phyloP scores from a whole-genome alignment of 2,797 vertebrate genomes.

The Mustela erminea region DNA sequence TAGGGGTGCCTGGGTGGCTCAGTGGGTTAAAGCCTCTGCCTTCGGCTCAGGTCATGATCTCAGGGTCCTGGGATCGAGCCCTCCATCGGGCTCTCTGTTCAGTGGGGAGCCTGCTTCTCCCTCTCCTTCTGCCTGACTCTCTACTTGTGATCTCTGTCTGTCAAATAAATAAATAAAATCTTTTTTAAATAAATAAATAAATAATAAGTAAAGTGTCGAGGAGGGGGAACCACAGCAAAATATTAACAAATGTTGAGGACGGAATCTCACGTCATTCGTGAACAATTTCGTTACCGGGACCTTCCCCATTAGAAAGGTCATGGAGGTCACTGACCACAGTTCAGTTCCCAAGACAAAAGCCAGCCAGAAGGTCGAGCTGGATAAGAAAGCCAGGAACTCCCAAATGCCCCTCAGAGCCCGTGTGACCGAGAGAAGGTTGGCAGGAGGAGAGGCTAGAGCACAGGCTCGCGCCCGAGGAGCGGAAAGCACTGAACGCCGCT shows the following conservation, averaged over 20 bases:
- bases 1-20: too few relatives aligned
- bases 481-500: not conserved
- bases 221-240: not conserved
- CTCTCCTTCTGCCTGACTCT: too few relatives aligned
- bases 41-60: too few relatives aligned
- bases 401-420: not conserved
- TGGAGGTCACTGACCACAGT: not conserved
- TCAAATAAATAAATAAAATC: too few relatives aligned
- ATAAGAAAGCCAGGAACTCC: not conserved
- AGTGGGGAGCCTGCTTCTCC: too few relatives aligned
- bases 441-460: not conserved
- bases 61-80: too few relatives aligned
- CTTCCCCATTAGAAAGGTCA: not conserved
- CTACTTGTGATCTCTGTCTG: too few relatives aligned
- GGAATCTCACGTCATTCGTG: not conserved
- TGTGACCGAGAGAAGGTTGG: not conserved
- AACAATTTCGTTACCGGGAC: not conserved
- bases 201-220: not conserved
- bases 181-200: too few relatives aligned
- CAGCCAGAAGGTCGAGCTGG: not conserved
- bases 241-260: not conserved
- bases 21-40: too few relatives aligned
- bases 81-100: too few relatives aligned
- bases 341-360: not conserved
- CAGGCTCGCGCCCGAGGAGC: not conserved